Conservation (phyloP, 2,888 invertebrate species). For the Brachycybe producta region DNA sequence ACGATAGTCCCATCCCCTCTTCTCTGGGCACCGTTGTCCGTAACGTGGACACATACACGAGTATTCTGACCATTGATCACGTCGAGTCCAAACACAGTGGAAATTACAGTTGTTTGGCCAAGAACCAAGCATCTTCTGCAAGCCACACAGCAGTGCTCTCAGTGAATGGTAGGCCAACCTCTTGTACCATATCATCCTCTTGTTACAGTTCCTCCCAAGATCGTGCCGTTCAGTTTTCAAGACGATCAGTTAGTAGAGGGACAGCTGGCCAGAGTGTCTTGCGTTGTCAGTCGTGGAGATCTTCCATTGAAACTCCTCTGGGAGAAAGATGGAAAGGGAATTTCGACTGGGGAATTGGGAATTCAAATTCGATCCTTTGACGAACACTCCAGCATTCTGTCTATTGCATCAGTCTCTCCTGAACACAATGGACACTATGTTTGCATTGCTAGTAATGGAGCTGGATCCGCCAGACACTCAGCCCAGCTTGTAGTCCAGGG, state of each 20-base stretch:
- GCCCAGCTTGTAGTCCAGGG: constrained; percentile 26
- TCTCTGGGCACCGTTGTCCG: constrained; percentile 1
- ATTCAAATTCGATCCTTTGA: constrained; percentile 24
- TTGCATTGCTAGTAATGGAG: constrained; percentile 26
- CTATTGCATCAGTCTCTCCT: constrained; percentile 24
- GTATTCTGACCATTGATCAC: constrained; percentile 16
- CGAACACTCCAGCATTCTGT: constrained; percentile 25
- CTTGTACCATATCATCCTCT: constrained; percentile 22
- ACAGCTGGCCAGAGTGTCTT: constrained; percentile 21
- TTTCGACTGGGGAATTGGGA: constrained; percentile 18
- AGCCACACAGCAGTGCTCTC: constrained; percentile 16
- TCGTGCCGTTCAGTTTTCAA: constrained; percentile 19
- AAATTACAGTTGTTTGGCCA: constrained; percentile 22
- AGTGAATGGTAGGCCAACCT: constrained; percentile 19
- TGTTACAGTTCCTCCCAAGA: constrained; percentile 21
- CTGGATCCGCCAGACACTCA: constrained; percentile 24
- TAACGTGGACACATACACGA: constrained; percentile 13
- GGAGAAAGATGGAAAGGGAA: constrained; percentile 44
- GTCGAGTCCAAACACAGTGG: constrained; percentile 18
- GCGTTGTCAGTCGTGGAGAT: constrained; percentile 21
- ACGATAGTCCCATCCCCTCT: constrained; percentile 2
- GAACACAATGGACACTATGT: constrained; percentile 27
- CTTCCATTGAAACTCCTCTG: constrained; percentile 21
- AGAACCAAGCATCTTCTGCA: constrained; percentile 22
- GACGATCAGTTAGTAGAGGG: constrained; percentile 20